Percentiles rank a stretch among this genome's conserved stretches.
These are phyloP conservation scores for Psittacula echo DNA, from an alignment of 2,797 vertebrate genomes.

Conservation along the genomic window DNA sequence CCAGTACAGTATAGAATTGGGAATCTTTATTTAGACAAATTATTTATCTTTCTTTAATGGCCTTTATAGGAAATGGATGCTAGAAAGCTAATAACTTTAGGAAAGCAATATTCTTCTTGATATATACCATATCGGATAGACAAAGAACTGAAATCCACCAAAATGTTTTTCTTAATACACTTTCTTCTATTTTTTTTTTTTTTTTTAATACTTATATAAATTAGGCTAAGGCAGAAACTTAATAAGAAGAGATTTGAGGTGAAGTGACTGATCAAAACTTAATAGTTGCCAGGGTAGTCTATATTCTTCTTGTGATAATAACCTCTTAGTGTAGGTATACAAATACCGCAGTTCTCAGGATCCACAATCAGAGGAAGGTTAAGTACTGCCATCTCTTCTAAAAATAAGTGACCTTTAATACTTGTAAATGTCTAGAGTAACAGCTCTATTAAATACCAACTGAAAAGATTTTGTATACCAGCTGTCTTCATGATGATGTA, in stretches of 20 bases:
- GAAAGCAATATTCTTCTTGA: conserved; percentile 31
- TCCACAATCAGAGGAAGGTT: not conserved
- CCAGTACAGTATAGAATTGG: conserved; percentile 40
- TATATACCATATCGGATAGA: not conserved
- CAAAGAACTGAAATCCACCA: conserved; percentile 2
- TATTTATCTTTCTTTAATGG: conserved; percentile 70
- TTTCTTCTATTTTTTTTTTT: not conserved
- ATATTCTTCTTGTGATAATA: not conserved
- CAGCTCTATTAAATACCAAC: not conserved
- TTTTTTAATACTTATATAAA: not conserved
- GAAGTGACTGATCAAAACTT: not conserved
- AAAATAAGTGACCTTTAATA: not conserved
- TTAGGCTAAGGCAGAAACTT: not conserved
- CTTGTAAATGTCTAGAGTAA: not conserved
- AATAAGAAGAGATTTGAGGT: not conserved
- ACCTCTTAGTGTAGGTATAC: not conserved
- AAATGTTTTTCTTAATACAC: not conserved
- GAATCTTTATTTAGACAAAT: conserved; percentile 57
- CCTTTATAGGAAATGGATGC: conserved; percentile 55
- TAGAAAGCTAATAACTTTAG: conserved; percentile 35
- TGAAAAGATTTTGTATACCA: not conserved
- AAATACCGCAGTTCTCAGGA: not conserved
- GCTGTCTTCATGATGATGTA: not conserved
- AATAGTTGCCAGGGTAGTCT: fast-evolving
- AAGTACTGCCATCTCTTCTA: not conserved